Evolutionary conservation across 2,113 vertebrate species (phyloP).

Genomic region (Oryzias melastigma): DNA sequence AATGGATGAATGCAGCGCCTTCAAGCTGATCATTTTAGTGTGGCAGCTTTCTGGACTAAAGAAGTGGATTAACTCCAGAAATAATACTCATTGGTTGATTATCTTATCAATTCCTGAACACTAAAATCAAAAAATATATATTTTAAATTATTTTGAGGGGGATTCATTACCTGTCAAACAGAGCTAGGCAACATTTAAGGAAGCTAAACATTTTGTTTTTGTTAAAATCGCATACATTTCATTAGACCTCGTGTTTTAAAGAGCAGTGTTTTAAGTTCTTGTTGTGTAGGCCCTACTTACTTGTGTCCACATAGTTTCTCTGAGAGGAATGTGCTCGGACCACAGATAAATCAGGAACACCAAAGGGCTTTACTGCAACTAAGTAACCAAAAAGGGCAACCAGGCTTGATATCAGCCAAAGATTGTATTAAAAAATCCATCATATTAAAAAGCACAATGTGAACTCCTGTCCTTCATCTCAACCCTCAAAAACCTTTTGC

Average conservation of each 20-base stretch:
- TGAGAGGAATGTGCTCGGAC: background rate
- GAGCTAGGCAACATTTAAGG: background rate
- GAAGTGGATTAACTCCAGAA: background rate
- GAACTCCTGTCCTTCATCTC: background rate
- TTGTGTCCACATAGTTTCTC: background rate
- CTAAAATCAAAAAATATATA: background rate
- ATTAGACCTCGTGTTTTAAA: background rate
- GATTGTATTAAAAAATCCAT: no score
- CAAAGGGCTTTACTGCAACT: background rate
- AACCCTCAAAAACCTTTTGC: background rate
- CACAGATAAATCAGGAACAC: conserved; percentile 1
- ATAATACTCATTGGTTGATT: background rate
- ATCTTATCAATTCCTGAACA: conserved; percentile 1
- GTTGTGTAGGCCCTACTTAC: background rate
- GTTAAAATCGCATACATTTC: background rate
- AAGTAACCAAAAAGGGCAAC: no score
- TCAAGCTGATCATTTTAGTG: no score
- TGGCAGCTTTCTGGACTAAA: no score
- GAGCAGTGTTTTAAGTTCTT: background rate
- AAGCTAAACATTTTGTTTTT: no score
- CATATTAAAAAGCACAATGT: no score
- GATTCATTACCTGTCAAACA: background rate
- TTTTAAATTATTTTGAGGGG: background rate
- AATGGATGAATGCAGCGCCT: no score
- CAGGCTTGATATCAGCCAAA: no score